Percentiles rank a stretch among this genome's conserved stretches.
These are phyloP conservation scores for Chamaetylas fuelleborni DNA, from an alignment of 2,113 vertebrate species.

Conservation along the genomic window DNA sequence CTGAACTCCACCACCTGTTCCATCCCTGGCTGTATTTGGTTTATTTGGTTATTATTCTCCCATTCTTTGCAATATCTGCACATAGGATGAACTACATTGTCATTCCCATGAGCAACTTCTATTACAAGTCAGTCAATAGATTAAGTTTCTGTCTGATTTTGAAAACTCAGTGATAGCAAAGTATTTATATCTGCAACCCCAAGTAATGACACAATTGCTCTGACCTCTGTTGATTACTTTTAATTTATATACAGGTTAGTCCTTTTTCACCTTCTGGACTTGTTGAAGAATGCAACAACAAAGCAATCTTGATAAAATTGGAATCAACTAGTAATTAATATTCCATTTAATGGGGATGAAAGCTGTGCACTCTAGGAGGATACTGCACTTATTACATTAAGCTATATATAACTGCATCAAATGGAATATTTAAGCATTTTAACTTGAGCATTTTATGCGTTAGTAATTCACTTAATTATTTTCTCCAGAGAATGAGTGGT, in stretches of 20 bases:
- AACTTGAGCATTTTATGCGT: conserved; percentile 66
- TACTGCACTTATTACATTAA: conserved; percentile 27
- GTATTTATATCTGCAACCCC: not conserved
- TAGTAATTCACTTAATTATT: conserved; percentile 70
- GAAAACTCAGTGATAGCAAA: not conserved
- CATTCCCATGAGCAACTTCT: not conserved
- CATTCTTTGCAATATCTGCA: not conserved
- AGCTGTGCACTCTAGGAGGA: not conserved
- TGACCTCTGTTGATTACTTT: not conserved
- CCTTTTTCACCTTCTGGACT: not conserved
- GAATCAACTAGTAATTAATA: conserved; percentile 21
- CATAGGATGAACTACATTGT: not conserved
- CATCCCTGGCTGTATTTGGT: not conserved
- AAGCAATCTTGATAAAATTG: not conserved
- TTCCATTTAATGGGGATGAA: conserved; percentile 17
- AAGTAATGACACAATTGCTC: not conserved
- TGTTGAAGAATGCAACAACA: not conserved
- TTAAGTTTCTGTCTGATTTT: not conserved
- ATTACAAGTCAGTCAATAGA: not conserved
- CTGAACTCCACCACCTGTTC: not conserved
- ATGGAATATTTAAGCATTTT: conserved; percentile 74
- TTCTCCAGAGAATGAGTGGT: conserved; percentile 55
- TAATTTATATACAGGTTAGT: not conserved
- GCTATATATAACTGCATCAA: conserved; percentile 66
- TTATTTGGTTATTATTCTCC: not conserved